phyloP scores from a whole-genome alignment of 2,888 invertebrate genomes.

The Mythimna lalbum region DNA sequence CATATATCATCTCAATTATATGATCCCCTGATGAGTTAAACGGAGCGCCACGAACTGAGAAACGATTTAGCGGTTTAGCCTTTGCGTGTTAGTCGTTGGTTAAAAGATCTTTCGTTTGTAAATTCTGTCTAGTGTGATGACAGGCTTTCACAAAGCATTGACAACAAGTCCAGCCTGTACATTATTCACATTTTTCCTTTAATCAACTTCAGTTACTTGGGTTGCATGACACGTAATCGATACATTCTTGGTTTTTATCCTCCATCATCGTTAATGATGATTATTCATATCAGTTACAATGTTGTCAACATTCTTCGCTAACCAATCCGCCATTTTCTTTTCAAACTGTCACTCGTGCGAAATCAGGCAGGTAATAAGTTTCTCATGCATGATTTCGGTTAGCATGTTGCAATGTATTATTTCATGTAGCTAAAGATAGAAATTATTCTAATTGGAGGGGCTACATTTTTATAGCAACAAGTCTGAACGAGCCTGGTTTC shows the following conservation, averaged over 20 bases:
- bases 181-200: slow-evolving; percentile 30
- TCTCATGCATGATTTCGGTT: slow-evolving; percentile 28
- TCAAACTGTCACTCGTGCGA: slow-evolving; percentile 18
- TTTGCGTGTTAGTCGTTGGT: slow-evolving; percentile 23
- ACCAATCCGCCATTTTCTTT: slow-evolving; percentile 28
- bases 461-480: slow-evolving; percentile 55
- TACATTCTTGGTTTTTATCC: slow-evolving; percentile 40
- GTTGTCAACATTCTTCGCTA: slow-evolving; percentile 16
- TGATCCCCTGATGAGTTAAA: slow-evolving; percentile 30
- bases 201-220: slow-evolving; percentile 18
- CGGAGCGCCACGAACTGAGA: slow-evolving; percentile 7
- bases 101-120: slow-evolving; percentile 27
- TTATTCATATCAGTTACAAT: slow-evolving; percentile 29
- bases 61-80: slow-evolving; percentile 15
- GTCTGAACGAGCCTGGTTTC: slow-evolving; percentile 57
- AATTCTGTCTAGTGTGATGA: slow-evolving; percentile 23
- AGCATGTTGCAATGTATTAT: slow-evolving; percentile 43
- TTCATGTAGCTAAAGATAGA: slow-evolving; percentile 45
- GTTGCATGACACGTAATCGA: slow-evolving; percentile 18
- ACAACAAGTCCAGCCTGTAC: slow-evolving; percentile 13
- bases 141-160: slow-evolving; percentile 36
- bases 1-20: slow-evolving; percentile 26
- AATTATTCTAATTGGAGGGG: slow-evolving; percentile 54
- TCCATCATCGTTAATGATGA: slow-evolving; percentile 14
- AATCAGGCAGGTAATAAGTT: slow-evolving; percentile 13